Percentiles rank a stretch among this genome's conserved stretches.
Evolutionary conservation across 2,113 vertebrate genomes (phyloP).

Genomic region (Sminthopsis crassicaudata): DNA sequence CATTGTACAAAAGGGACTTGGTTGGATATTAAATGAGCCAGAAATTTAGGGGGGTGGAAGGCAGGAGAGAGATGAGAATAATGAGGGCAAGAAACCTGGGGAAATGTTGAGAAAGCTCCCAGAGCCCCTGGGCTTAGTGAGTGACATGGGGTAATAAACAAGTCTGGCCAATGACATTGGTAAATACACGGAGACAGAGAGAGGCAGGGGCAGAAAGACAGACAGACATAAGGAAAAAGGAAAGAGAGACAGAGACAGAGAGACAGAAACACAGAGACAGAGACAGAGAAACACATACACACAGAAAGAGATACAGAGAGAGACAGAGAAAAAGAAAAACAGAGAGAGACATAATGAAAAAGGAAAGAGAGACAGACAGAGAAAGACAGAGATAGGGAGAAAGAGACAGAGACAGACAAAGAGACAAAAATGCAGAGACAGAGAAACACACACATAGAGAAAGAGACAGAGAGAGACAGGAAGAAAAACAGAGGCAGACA

Average conservation of each 20-base stretch:
- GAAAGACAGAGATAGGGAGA: too few species aligned
- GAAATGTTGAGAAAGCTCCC: neutral
- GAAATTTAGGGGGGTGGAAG: neutral
- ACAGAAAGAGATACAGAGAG: neutral
- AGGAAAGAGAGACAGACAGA: too few species aligned
- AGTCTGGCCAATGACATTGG: neutral
- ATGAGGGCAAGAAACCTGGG: neutral
- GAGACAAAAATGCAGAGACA: too few species aligned
- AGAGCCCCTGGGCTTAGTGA: neutral
- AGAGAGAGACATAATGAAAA: too few species aligned
- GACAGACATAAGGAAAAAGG: too few species aligned
- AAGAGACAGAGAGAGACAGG: neutral
- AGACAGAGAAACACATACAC: too few species aligned
- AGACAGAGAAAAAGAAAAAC: neutral
- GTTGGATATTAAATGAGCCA: neutral
- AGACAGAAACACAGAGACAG: neutral
- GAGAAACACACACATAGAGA: too few species aligned
- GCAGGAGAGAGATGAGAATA: neutral
- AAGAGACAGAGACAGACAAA: neutral
- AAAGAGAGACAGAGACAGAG: too few species aligned
- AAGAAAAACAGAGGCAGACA: too few species aligned
- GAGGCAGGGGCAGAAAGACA: neutral
- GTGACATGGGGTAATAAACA: neutral
- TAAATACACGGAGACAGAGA: neutral
- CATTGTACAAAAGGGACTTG: neutral